These are phyloP conservation scores for Karalla daura DNA, from an alignment of 2,797 vertebrate species.

Conservation along the genomic window DNA sequence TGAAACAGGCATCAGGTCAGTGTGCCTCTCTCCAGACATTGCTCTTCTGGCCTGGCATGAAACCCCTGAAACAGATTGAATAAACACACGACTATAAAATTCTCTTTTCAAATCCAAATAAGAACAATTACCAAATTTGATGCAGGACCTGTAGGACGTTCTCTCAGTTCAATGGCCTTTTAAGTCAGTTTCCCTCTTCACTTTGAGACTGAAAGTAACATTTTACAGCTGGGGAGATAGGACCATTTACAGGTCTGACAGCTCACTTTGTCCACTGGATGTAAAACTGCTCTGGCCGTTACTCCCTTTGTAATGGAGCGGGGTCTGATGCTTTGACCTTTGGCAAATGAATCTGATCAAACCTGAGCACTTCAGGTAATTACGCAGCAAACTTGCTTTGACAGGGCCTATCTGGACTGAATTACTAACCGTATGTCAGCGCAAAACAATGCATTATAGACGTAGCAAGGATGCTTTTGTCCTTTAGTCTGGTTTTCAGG, in stretches of 20 bases:
- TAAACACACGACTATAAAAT: slow-evolving; percentile 1
- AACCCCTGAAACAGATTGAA: not conserved
- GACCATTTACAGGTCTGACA: slow-evolving; percentile 53
- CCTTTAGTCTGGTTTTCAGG: not conserved
- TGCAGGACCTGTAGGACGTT: not conserved
- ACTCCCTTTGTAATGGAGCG: slow-evolving; percentile 49
- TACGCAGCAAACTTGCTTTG: slow-evolving; percentile 84
- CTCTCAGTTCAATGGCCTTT: slow-evolving; percentile 17
- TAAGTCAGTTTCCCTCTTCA: slow-evolving; percentile 9
- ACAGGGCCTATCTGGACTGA: slow-evolving; percentile 84
- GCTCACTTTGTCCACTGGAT: slow-evolving; percentile 60
- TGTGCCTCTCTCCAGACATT: slow-evolving; percentile 14
- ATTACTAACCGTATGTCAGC: slow-evolving; percentile 73
- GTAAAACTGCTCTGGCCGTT: slow-evolving; percentile 51
- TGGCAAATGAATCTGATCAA: slow-evolving; percentile 84
- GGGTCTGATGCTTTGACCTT: slow-evolving; percentile 79
- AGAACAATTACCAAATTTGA: slow-evolving; percentile 4
- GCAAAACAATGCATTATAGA: slow-evolving; percentile 65
- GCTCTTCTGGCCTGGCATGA: slow-evolving; percentile 5
- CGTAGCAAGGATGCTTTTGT: not conserved
- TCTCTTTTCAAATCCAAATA: slow-evolving; percentile 15
- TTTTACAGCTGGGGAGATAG: slow-evolving; percentile 40
- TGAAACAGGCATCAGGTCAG: slow-evolving; percentile 32
- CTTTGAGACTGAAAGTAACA: slow-evolving; percentile 19
- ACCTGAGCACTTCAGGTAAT: slow-evolving; percentile 87